Evolutionary conservation across 2,888 invertebrate genomes (phyloP).

Genomic region (Villa cingulata): DNA sequence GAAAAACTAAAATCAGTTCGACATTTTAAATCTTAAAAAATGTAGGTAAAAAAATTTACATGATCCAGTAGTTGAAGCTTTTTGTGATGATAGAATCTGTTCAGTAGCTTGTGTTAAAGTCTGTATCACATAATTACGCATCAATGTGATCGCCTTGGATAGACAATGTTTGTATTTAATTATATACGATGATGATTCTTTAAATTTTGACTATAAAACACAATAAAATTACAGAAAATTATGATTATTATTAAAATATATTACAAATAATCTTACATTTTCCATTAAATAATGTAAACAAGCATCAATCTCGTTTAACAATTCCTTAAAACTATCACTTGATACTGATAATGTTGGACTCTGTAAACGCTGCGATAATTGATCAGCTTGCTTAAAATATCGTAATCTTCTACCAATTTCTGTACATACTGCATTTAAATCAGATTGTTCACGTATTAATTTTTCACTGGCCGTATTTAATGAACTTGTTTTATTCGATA

Average conservation of each 20-base stretch:
- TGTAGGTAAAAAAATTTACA: not conserved
- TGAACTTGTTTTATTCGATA: constrained; percentile 84
- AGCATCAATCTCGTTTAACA: constrained; percentile 71
- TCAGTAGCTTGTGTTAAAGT: constrained; percentile 67
- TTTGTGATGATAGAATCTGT: constrained; percentile 44
- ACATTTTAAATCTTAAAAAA: not conserved
- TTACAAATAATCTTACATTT: constrained; percentile 46
- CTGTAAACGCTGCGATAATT: constrained; percentile 62
- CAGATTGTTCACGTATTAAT: constrained; percentile 74
- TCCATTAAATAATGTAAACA: constrained; percentile 71
- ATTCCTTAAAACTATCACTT: constrained; percentile 67
- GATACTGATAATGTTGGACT: constrained; percentile 70
- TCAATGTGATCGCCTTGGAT: constrained; percentile 61
- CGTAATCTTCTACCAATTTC: constrained; percentile 66
- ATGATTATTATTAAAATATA: not conserved
- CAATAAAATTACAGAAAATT: constrained; percentile 7
- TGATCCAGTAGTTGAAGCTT: constrained; percentile 3
- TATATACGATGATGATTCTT: constrained; percentile 69
- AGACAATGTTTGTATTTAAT: constrained; percentile 77
- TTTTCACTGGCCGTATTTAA: constrained; percentile 86
- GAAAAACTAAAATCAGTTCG: too few relatives aligned
- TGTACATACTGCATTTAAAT: constrained; percentile 64
- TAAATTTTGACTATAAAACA: constrained; percentile 55
- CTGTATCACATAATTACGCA: constrained; percentile 64
- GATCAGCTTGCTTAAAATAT: constrained; percentile 75